Evolutionary conservation across 2,888 invertebrate genomes (phyloP).

Genomic region (Tenthredo distinguenda): DNA sequence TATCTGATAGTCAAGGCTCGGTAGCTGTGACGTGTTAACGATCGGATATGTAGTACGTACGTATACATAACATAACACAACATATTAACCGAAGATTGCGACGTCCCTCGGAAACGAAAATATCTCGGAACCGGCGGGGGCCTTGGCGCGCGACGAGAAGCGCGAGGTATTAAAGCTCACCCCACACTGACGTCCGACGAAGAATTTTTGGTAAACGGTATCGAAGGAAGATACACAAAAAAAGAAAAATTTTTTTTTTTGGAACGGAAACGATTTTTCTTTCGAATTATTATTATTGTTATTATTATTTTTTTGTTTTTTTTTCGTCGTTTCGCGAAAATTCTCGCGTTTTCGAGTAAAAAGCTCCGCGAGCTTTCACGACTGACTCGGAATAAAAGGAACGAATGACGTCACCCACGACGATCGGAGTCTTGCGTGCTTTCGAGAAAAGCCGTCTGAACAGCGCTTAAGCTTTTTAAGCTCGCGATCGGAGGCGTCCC

Average conservation of each 20-base stretch:
- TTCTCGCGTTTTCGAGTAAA: background rate
- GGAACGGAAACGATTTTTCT: background rate
- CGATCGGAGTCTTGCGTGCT: background rate
- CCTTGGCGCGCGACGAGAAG: constrained; percentile 40
- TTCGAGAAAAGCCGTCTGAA: constrained; percentile 31
- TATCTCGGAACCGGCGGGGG: constrained; percentile 41
- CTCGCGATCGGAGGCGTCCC: constrained; percentile 43
- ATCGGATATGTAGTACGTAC: background rate
- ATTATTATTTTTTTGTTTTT: background rate
- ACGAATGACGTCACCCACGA: background rate
- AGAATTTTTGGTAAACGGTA: background rate
- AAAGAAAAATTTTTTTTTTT: background rate
- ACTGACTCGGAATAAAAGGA: background rate
- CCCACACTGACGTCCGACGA: background rate
- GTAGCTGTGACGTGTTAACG: constrained; percentile 31
- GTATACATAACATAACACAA: constrained; percentile 24
- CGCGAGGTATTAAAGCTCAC: constrained; percentile 39
- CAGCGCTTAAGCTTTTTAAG: constrained; percentile 38
- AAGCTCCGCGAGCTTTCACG: background rate
- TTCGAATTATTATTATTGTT: background rate
- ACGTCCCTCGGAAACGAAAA: constrained; percentile 49
- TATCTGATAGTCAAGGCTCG: background rate
- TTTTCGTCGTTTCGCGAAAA: background rate
- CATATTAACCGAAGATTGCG: constrained; percentile 42
- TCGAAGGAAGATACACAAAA: background rate